Conservation (phyloP, 2,888 invertebrate species). For the Leptopilina drosophilae region DNA sequence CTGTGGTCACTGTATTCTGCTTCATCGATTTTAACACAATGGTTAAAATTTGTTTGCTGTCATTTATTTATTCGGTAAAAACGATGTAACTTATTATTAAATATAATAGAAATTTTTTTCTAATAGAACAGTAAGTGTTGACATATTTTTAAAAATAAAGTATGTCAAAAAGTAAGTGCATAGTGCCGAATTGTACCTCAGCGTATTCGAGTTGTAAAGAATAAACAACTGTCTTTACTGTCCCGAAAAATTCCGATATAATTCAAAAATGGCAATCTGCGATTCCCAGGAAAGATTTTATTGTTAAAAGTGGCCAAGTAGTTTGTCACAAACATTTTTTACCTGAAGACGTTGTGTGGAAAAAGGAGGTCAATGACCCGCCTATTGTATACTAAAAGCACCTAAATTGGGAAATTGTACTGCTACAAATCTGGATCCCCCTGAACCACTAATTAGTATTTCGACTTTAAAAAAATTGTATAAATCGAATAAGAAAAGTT, state of each 20-base stretch:
- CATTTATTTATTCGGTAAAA: too few relatives aligned
- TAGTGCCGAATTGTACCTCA: constrained; percentile 5
- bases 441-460: constrained; percentile 6
- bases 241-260: not conserved
- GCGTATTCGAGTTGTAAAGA: not conserved
- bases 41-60: too few relatives aligned
- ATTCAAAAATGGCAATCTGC: too few relatives aligned
- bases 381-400: constrained; percentile 13
- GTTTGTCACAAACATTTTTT: too few relatives aligned
- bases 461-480: constrained; percentile 6
- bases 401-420: constrained; percentile 5
- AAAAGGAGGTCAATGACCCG: not conserved
- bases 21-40: too few relatives aligned
- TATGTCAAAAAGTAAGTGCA: not conserved
- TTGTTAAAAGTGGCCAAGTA: too few relatives aligned
- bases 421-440: not conserved
- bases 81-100: too few relatives aligned
- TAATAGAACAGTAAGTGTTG: too few relatives aligned
- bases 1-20: too few relatives aligned
- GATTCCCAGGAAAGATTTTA: too few relatives aligned
- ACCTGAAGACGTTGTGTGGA: too few relatives aligned
- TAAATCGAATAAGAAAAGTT: not conserved
- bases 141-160: not conserved
- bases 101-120: too few relatives aligned
- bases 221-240: not conserved